These are phyloP conservation scores for Alca torda DNA, from an alignment of 2,797 vertebrate genomes.

Conservation along the genomic window DNA sequence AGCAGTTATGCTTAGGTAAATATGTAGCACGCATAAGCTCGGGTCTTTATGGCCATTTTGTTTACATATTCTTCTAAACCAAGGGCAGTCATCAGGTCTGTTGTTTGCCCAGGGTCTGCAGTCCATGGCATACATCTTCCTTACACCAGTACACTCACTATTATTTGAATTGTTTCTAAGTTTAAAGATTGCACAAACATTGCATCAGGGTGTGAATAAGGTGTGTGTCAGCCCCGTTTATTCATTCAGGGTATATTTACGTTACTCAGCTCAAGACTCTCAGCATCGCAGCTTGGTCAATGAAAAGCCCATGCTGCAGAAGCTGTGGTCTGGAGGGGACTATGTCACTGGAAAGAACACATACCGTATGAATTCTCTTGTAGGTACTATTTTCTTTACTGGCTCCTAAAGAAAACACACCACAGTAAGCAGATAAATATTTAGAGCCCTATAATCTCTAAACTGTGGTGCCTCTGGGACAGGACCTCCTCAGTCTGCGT, in stretches of 20 bases:
- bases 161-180: fast-evolving
- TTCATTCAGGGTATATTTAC: background rate
- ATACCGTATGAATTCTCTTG: background rate
- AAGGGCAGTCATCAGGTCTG: background rate
- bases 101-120: background rate
- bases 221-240: background rate
- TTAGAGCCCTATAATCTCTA: background rate
- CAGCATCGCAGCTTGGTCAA: background rate
- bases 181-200: background rate
- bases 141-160: fast-evolving
- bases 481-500: background rate
- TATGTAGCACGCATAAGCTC: fast-evolving
- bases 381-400: background rate
- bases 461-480: background rate
- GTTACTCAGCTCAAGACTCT: background rate
- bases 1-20: background rate
- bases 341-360: background rate
- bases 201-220: background rate
- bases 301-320: background rate
- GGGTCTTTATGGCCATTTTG: background rate
- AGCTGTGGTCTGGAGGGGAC: background rate
- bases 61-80: background rate
- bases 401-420: background rate
- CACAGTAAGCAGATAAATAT: background rate
- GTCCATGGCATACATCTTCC: background rate